Evolutionary conservation across 2,888 invertebrate genomes (phyloP).

Genomic region (Dolichomitus sp.): DNA sequence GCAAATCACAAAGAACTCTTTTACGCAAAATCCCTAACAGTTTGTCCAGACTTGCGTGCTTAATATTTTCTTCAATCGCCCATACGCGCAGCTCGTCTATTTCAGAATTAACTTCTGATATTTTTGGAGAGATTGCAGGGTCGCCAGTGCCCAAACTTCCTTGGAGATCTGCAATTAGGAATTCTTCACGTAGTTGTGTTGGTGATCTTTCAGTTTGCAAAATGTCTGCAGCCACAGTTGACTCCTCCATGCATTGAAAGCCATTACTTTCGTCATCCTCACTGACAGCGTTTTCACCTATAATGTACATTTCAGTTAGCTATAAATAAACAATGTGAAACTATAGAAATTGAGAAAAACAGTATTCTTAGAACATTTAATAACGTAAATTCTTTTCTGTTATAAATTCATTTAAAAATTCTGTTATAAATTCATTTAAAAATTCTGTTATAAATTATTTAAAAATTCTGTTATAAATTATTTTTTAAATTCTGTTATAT

Average conservation of each 20-base stretch:
- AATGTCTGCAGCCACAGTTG: conserved; percentile 1
- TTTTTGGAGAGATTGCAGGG: background rate
- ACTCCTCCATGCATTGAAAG: conserved; percentile 1
- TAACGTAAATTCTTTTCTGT: too few relatives aligned
- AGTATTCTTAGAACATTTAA: too few relatives aligned
- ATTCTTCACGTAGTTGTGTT: background rate
- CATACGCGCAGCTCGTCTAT: background rate
- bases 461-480: too few relatives aligned
- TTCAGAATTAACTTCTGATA: background rate
- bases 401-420: too few relatives aligned
- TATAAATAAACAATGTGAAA: too few relatives aligned
- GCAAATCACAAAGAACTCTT: conserved; percentile 34
- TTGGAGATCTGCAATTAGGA: background rate
- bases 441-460: too few relatives aligned
- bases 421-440: too few relatives aligned
- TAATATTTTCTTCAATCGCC: background rate
- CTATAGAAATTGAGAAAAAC: too few relatives aligned
- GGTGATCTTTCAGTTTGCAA: background rate
- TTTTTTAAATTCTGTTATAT: too few relatives aligned
- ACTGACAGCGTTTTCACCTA: too few relatives aligned
- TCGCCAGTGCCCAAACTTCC: background rate
- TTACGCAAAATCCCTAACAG: background rate
- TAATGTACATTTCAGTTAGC: too few relatives aligned
- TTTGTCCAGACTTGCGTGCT: background rate
- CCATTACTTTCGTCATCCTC: background rate